Evolutionary conservation across 2,113 vertebrate genomes (phyloP).

Genomic region (Eonycteris spelaea): DNA sequence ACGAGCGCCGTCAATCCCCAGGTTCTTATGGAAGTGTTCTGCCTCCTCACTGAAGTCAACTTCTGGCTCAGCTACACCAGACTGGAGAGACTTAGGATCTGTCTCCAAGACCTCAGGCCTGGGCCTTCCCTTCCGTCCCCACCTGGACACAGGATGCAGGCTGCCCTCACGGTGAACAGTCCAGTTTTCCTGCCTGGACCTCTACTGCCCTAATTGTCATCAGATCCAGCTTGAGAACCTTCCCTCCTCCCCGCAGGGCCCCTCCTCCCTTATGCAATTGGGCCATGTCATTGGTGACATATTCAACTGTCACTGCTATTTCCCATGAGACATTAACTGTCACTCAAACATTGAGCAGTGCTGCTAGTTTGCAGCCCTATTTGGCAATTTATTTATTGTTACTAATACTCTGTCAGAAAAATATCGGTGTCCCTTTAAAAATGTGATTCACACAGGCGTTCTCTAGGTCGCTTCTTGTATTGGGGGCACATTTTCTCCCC

Average conservation of each 20-base stretch:
- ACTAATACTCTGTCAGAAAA: constrained; percentile 63
- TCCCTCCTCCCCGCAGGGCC: background rate
- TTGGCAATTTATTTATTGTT: constrained; percentile 66
- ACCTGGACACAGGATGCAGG: background rate
- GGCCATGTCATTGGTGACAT: constrained; percentile 22
- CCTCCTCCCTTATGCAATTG: background rate
- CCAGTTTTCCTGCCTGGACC: background rate
- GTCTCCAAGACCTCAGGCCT: background rate
- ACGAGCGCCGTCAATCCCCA: background rate
- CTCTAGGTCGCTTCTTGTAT: constrained; percentile 17
- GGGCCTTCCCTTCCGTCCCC: background rate
- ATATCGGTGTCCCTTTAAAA: constrained; percentile 59
- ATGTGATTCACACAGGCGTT: constrained; percentile 35
- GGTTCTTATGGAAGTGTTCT: background rate
- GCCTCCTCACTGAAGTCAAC: background rate
- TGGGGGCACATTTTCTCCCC: background rate
- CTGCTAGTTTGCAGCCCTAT: background rate
- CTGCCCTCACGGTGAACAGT: background rate
- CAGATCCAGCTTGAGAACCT: too few species aligned
- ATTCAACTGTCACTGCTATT: constrained; percentile 37
- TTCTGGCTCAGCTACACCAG: background rate
- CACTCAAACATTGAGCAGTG: constrained; percentile 25
- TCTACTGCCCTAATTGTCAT: background rate
- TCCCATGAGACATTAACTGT: constrained; percentile 38
- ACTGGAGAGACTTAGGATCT: background rate